phyloP scores from a whole-genome alignment of 2,797 vertebrate species.

The Clarias pachynema region DNA sequence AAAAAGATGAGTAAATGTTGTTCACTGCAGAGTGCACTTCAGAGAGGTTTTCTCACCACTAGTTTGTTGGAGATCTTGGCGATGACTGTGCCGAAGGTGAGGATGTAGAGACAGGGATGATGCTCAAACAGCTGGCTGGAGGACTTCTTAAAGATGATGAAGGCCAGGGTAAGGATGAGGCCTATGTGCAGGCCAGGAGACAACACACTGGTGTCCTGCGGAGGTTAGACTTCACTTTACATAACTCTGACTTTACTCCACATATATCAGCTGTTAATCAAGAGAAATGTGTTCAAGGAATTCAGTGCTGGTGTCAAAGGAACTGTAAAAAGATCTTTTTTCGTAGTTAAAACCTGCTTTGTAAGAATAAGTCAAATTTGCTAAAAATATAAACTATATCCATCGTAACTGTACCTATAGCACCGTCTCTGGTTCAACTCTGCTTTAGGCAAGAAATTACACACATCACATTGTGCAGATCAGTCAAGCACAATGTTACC shows the following conservation, averaged over 20 bases:
- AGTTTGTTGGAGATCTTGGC: slow-evolving; percentile 96
- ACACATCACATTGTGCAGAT: background rate
- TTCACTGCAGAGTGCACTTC: background rate
- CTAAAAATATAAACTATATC: background rate
- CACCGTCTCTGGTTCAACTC: background rate
- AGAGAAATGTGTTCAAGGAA: background rate
- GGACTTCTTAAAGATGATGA: slow-evolving; percentile 97
- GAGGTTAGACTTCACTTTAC: background rate
- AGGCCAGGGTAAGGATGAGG: slow-evolving; percentile 85
- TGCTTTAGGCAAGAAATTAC: background rate
- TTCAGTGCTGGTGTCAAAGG: background rate
- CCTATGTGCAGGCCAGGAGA: slow-evolving; percentile 91
- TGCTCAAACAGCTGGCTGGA: slow-evolving; percentile 88
- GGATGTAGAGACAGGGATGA: slow-evolving; percentile 90
- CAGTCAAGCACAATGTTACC: background rate
- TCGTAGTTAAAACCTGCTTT: background rate
- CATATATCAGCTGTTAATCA: background rate
- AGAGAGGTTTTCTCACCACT: slow-evolving; percentile 77
- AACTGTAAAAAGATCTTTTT: background rate
- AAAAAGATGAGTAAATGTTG: background rate
- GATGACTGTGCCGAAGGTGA: slow-evolving; percentile 91
- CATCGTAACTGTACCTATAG: background rate
- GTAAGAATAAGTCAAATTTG: background rate
- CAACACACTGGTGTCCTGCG: slow-evolving; percentile 94
- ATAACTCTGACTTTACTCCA: background rate